Conservation (phyloP, 1,140 invertebrate species). For the Formica selysi region DNA sequence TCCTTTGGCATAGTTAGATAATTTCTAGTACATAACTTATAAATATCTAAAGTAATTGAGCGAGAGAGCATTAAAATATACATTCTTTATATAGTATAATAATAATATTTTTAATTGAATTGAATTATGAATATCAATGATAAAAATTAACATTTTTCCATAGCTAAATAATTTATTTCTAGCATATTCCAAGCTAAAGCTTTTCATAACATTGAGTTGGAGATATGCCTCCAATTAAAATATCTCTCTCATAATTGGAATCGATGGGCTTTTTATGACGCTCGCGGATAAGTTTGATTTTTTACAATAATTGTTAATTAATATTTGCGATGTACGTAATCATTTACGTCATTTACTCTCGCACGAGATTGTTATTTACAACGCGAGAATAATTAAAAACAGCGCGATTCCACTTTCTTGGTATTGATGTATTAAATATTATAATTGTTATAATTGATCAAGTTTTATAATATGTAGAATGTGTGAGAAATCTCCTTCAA, state of each 20-base stretch:
- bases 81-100: background rate
- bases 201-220: background rate
- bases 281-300: background rate
- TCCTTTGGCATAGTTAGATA: background rate
- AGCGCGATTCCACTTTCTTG: too few species aligned
- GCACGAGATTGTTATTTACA: background rate
- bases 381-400: background rate
- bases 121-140: background rate
- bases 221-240: background rate
- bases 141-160: background rate
- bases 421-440: too few species aligned
- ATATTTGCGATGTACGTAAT: background rate
- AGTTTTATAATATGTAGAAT: too few species aligned
- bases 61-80: background rate
- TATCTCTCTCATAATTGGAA: background rate
- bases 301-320: background rate
- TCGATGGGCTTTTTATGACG: background rate
- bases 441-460: too few species aligned
- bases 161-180: background rate
- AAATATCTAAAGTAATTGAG: constrained; percentile 31
- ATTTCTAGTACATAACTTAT: constrained; percentile 16
- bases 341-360: background rate
- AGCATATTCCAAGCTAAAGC: too few species aligned
- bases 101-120: background rate
- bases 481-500: too few species aligned